A percentile compares a stretch with the other conserved stretches of the same genome.
Evolutionary conservation across 1,140 invertebrate genomes (phyloP).

Genomic region (Drosophila sp.): DNA sequence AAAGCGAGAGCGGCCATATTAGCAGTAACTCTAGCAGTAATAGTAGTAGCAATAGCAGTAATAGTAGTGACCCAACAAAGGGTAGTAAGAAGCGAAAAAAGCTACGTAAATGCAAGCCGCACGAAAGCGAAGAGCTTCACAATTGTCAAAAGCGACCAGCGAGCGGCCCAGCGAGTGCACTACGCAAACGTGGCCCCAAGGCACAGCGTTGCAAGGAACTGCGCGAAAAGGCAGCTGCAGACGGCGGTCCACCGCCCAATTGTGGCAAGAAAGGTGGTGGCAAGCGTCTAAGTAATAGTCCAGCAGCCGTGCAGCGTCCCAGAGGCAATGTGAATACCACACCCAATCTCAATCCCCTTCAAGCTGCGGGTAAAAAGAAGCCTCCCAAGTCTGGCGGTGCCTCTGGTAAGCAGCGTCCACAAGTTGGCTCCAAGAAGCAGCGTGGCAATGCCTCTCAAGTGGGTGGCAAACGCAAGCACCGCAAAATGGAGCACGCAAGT

Average conservation of each 20-base stretch:
- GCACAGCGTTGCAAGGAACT: slow-evolving; percentile 61
- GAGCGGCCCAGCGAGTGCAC: slow-evolving; percentile 28
- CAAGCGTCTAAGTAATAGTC: slow-evolving; percentile 9
- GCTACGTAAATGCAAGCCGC: slow-evolving; percentile 56
- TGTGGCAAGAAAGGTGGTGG: slow-evolving; percentile 58
- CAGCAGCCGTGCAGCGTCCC: slow-evolving; percentile 4
- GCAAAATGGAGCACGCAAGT: slow-evolving; percentile 23
- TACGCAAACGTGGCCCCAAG: slow-evolving; percentile 59
- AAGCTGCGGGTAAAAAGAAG: slow-evolving; percentile 40
- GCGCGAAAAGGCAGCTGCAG: slow-evolving; percentile 42
- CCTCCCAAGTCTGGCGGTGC: slow-evolving; percentile 24
- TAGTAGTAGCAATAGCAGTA: slow-evolving; percentile 52
- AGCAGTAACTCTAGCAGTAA: slow-evolving; percentile 62
- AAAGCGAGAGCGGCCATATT: slow-evolving; percentile 73
- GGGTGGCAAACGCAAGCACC: slow-evolving; percentile 40
- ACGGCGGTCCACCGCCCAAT: slow-evolving; percentile 50
- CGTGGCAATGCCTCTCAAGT: slow-evolving; percentile 11
- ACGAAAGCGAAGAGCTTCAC: slow-evolving; percentile 68
- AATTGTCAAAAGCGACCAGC: slow-evolving; percentile 60
- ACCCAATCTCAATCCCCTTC: slow-evolving; percentile 19
- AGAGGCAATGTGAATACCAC: neutral
- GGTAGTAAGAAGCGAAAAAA: slow-evolving; percentile 55
- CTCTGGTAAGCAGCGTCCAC: slow-evolving; percentile 40
- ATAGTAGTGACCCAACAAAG: slow-evolving; percentile 40
- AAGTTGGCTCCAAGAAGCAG: slow-evolving; percentile 39